These are phyloP conservation scores for Mesocentrotus franciscanus DNA, from an alignment of 53 echinoderm and acorn worm genomes.

Conservation along the genomic window DNA sequence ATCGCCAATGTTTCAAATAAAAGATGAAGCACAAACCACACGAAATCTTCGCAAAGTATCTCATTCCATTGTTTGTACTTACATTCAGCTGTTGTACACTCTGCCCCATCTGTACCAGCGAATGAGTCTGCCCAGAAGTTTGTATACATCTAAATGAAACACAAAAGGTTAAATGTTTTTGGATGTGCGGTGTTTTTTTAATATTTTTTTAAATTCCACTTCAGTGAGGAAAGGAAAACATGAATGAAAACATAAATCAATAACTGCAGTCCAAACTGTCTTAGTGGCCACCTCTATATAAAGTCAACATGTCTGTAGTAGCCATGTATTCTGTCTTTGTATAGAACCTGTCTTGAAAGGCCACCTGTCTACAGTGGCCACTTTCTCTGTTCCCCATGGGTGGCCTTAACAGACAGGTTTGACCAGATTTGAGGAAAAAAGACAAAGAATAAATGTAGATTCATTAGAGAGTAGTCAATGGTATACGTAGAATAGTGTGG, in stretches of 20 bases:
- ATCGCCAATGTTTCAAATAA: background rate
- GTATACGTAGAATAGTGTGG: too few relatives aligned
- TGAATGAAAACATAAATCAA: background rate
- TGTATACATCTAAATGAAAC: slow-evolving; percentile 66
- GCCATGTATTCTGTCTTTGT: too few relatives aligned
- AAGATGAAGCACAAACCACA: background rate
- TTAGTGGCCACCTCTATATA: too few relatives aligned
- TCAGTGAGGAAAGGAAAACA: background rate
- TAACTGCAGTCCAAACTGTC: too few relatives aligned
- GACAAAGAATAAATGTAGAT: too few relatives aligned
- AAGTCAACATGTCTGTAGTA: too few relatives aligned
- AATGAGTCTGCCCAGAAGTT: slow-evolving; percentile 75
- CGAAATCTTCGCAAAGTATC: background rate
- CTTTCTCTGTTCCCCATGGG: too few relatives aligned
- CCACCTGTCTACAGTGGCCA: too few relatives aligned
- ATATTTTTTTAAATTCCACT: background rate
- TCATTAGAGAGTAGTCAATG: too few relatives aligned
- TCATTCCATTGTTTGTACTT: slow-evolving; percentile 17
- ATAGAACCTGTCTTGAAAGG: too few relatives aligned
- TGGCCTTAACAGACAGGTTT: too few relatives aligned
- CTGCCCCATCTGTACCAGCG: slow-evolving; percentile 64
- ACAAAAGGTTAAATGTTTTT: background rate
- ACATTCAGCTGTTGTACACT: slow-evolving; percentile 78
- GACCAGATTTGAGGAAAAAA: background rate
- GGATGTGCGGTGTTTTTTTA: background rate